Evolutionary conservation across 2,113 vertebrate species (phyloP), one percentile per base, ranked within the genome.

Genomic region (Psilopsiagon aymara): DNA sequence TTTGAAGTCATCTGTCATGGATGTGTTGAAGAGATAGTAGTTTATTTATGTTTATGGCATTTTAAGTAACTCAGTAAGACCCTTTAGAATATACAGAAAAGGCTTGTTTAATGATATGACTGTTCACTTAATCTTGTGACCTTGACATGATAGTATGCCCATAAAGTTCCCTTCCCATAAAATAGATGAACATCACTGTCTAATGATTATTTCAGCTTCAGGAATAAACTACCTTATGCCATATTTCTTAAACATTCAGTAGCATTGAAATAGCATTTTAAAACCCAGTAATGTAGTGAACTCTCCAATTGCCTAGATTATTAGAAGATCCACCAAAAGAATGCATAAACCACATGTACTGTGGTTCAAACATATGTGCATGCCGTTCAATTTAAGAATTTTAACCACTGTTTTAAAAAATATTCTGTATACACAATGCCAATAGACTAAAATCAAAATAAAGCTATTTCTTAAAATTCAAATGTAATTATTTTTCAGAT

Each of bases 11-110:
- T 96, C 90, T 97, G 96, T 98, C 97, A 96, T 74, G 77, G 90
- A 39, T 76, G 28, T 91, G 53, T 87, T 95, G 76, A 88, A 95
- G 91, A 94, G 90, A 95, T 94, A 93, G 83, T 94, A 83, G 90
- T 94, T 88, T 98, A 95, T 97, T 98, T 98, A 97, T 96, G 96
- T 97, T 98, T 98, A 98, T 97, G 96, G 95, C 95, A 96, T 97
- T 98, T 98, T 98, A 98, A 98, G 97, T 97, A 96, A 97, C 97
- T 96, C 91, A 93, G 88, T 97, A 97, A 96, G 87, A 94, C 59
- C 93, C 90, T 96, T 96, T 97, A 87, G 96, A 97, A 97, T 97
- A 97, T 88, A 97, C 94, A 97, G 88, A 97, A 97, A 95, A 94
- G 78, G 63, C 94, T 97, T 97, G 86, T 97, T 97, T 97, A 95